Percentiles rank a stretch among this genome's conserved stretches.
Evolutionary conservation across 2,797 vertebrate species (phyloP).

Genomic region (Crenichthys baileyi): DNA sequence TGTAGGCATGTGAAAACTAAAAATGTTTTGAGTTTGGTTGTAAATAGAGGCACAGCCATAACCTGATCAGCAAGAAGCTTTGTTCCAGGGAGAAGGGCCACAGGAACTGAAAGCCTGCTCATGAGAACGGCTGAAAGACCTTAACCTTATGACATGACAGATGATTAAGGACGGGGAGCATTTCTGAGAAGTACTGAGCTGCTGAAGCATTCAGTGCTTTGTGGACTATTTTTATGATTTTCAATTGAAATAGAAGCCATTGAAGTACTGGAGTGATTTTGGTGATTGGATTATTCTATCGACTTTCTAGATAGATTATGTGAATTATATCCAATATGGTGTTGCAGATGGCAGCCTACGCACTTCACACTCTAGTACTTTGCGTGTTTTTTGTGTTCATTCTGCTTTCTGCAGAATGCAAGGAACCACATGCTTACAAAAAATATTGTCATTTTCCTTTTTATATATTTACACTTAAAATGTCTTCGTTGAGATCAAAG

Average conservation of each 20-base stretch:
- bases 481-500: no score
- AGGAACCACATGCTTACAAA: no score
- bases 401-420: no score
- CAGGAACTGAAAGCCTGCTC: neutral
- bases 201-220: neutral
- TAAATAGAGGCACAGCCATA: neutral
- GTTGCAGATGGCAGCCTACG: no score
- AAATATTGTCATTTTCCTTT: no score
- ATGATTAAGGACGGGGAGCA: neutral
- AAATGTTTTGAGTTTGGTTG: neutral
- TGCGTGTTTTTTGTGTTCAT: no score
- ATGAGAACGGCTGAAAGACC: neutral
- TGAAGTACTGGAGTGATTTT: neutral
- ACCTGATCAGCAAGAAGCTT: neutral
- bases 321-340: no score
- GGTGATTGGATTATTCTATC: neutral
- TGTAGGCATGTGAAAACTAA: neutral
- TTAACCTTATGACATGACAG: neutral
- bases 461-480: no score
- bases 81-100: neutral
- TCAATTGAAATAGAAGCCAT: no score
- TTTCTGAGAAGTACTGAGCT: neutral
- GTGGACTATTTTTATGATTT: neutral
- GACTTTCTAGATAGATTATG: neutral
- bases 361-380: no score